Base-by-base conservation (phyloP, 64 coral and sea anemone species). In the Stichodactyla mertensii region DNA sequence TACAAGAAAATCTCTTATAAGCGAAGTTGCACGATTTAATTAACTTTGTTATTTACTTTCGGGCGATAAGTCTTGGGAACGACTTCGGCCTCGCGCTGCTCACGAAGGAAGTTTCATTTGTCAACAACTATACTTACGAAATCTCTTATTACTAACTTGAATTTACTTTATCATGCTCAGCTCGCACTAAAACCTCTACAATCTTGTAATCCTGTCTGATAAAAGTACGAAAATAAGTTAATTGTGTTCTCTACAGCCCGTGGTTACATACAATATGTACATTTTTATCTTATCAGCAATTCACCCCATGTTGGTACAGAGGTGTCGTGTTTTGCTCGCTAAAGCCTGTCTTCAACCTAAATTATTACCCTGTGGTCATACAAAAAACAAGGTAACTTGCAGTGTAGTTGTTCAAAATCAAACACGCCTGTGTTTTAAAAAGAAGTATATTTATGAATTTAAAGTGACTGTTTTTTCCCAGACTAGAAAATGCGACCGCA, bases 221-320 rank as follows among this genome's bases (percentile, higher is more conserved):
- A 61, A 61, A 61, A 16, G 59, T 13, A 64, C 61, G 22, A 66
- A 66, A 66, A n/a, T 66, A 66, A n/a, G 4, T 66, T 20, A n/a
- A 22, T 66, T 66, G 62, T 66, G 62, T 66, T 66, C 22, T 66
- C 62, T 22, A 66, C 18, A 66, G 19, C 62, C 62, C 62, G 62
- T 66, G 62, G 62, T 66, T 66, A 66, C 62, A 66, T 66, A 66
- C 22, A n/a, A 66, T 66, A 66, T 66, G 62, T 74, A 74, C 16
- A 74, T 19, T 10, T 12, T 27, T 74, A 26, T 74, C 24, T 74
- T 74, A 74, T 74, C 69, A 31, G 4, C 24, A 23, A 74, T 74
- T 74, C 69, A 27, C 69, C 11, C n/a, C 69, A 74, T 74, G 11
- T 31, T 28, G 69, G 20, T 24, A 10, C 10, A 31, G 69, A 31